Evolutionary conservation across 2,888 invertebrate species (phyloP).

Genomic region (Nomada ferruginata): DNA sequence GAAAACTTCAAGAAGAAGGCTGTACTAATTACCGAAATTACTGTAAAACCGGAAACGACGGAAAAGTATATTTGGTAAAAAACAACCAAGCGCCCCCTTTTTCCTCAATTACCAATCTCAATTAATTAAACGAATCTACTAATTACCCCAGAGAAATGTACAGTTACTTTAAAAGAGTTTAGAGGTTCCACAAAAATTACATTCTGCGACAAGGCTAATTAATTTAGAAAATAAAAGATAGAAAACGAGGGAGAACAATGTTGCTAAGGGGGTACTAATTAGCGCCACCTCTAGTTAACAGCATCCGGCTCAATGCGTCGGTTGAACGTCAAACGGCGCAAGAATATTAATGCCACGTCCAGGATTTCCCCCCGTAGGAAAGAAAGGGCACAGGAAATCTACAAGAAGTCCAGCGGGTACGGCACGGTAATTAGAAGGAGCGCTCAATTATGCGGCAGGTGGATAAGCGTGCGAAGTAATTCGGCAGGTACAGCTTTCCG

Average conservation of each 20-base stretch:
- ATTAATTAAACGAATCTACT: background rate
- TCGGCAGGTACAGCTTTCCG: background rate
- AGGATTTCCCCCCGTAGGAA: background rate
- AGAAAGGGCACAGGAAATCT: background rate
- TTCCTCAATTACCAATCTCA: background rate
- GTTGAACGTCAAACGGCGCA: background rate
- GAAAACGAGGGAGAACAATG: background rate
- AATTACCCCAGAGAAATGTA: background rate
- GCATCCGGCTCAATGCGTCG: background rate
- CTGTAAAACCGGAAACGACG: background rate
- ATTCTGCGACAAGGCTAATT: background rate
- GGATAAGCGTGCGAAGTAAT: background rate
- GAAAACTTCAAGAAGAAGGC: too few species aligned
- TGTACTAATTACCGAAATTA: too few species aligned
- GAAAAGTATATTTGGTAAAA: background rate
- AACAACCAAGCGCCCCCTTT: background rate
- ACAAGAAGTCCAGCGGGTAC: background rate
- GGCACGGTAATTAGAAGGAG: background rate
- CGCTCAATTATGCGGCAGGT: background rate
- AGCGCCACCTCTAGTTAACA: conserved; percentile 18
- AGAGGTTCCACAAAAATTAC: too few species aligned
- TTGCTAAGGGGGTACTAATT: background rate
- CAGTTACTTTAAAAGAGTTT: background rate
- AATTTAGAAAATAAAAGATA: background rate
- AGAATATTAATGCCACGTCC: background rate